Evolutionary conservation across 1,140 invertebrate species (phyloP), one percentile per base, ranked within the genome.

Genomic region (Zaprionus tsacasi): DNA sequence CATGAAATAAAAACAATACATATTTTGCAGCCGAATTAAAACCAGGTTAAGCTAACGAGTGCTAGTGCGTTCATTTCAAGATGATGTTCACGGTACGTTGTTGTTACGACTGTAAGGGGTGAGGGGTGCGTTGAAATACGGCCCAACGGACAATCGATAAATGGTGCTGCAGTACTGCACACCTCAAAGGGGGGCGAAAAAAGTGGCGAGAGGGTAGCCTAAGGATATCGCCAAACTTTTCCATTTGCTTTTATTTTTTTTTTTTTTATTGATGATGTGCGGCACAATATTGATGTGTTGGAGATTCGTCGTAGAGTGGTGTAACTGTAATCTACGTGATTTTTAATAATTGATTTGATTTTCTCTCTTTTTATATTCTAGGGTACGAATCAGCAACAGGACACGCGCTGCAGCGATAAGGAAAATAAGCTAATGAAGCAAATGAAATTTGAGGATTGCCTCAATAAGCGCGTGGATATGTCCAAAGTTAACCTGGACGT

Each of bases 11-110:
- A 65, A 56, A 56, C 40, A 75, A 52, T 52, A 68, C 43, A 10
- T 59, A 54, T 73, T 71, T 66, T 69, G 36, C 64, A 67, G 67
- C 64, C 61, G 52, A 82, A 66, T 65, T 67, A 27, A 80, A 81
- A 66, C 74, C 60, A 70, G 68, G 68, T 71, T 75, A 65, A 70
- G 73, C 70, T 52, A 57, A 33, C 54, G 48, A 68, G 54, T 45
- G 61, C 73, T 45, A 75, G 35, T 75, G 38, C 58, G 35, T 54
- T 66, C 63, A 52, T 69, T 67, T 69, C 50, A 81, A 78, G 60
- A 92, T 92, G 91, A 92, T 92, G 91, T 92, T 92, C 87, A 92
- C 91, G 79, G 91, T 92, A 86, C 81, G 91, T 78, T 70, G 63
- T 61, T 57, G 75, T 54, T 55, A 64, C 66, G 69, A 38, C 35